Percentiles rank a stretch among this genome's conserved stretches.
Evolutionary conservation across 2,888 invertebrate genomes (phyloP).

Genomic region (Boloria selene): DNA sequence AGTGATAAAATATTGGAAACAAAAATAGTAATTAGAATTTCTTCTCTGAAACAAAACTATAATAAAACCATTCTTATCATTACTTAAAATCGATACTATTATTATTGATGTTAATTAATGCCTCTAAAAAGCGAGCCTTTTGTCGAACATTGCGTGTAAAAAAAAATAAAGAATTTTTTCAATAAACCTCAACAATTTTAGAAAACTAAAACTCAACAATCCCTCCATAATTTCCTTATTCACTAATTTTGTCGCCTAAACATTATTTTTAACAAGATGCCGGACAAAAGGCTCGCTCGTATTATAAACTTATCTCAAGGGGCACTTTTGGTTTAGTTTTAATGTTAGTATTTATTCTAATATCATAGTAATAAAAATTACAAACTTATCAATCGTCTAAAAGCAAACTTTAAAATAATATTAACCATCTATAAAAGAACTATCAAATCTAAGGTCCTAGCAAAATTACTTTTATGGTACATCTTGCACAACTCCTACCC

Average conservation of each 20-base stretch:
- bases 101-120: conserved; percentile 80
- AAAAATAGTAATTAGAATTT: conserved; percentile 82
- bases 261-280: conserved; percentile 76
- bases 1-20: conserved; percentile 82
- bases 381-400: conserved; percentile 77
- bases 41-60: conserved; percentile 81
- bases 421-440: conserved; percentile 78
- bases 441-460: conserved; percentile 79
- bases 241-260: conserved; percentile 80
- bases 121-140: conserved; percentile 78
- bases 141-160: conserved; percentile 70
- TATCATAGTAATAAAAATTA: conserved; percentile 78
- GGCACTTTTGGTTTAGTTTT: conserved; percentile 83
- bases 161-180: conserved; percentile 69
- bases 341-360: conserved; percentile 80
- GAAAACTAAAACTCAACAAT: conserved; percentile 80
- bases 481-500: conserved; percentile 67
- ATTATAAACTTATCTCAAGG: conserved; percentile 82
- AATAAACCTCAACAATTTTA: conserved; percentile 79
- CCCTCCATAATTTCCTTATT: conserved; percentile 75
- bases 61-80: conserved; percentile 79
- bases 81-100: conserved; percentile 78
- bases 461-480: conserved; percentile 74
- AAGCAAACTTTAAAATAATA: conserved; percentile 78
- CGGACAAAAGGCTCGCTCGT: conserved; percentile 75